Conservation (phyloP, 2,113 vertebrate genomes). For the Ctenomys sociabilis region DNA sequence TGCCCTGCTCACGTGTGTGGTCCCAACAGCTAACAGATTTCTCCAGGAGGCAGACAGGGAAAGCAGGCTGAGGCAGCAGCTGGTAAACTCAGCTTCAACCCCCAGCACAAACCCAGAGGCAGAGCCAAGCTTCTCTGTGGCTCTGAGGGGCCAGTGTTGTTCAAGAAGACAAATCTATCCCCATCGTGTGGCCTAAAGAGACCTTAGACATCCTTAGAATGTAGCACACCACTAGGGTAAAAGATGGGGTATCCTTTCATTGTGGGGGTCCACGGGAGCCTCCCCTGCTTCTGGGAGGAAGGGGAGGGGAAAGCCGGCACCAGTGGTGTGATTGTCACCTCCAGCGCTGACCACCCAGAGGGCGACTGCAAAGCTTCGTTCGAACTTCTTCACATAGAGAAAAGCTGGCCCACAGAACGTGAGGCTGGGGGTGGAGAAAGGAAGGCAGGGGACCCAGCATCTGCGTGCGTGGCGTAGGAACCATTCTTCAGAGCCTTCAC, state of each 20-base stretch:
- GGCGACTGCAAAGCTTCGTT: background rate
- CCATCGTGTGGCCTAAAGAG: background rate
- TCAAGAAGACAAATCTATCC: background rate
- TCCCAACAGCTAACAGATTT: conserved; percentile 93
- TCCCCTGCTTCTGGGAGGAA: accelerated
- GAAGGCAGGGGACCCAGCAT: background rate
- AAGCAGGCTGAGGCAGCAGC: conserved; percentile 67
- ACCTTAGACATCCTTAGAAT: background rate
- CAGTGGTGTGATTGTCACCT: background rate
- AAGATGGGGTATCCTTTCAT: background rate
- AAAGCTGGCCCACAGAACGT: background rate
- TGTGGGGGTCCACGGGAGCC: accelerated
- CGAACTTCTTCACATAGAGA: background rate
- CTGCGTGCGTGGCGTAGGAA: background rate
- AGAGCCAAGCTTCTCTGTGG: background rate
- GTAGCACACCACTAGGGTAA: accelerated
- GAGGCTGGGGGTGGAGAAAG: background rate
- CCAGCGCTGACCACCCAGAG: background rate
- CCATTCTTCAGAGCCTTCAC: background rate
- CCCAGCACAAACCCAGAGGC: background rate
- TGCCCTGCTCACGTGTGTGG: conserved; percentile 95
- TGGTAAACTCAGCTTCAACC: conserved; percentile 57
- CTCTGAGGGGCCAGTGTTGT: background rate
- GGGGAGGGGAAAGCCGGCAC: background rate
- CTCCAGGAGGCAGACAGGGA: conserved; percentile 80